Evolutionary conservation across 2,888 invertebrate genomes (phyloP).

Genomic region (Galerucella nymphaeae): DNA sequence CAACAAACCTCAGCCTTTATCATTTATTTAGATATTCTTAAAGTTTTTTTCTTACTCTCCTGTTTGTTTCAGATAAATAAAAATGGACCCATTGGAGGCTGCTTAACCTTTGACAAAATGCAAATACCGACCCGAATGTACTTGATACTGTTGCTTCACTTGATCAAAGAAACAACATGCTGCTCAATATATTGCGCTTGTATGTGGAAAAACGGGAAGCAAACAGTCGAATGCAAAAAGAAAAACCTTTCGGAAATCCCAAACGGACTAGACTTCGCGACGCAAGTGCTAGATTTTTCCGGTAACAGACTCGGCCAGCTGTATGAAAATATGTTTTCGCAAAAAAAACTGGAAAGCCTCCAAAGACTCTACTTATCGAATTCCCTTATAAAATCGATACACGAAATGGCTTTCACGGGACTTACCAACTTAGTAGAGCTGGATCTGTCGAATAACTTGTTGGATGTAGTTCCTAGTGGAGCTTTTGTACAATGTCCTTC

Average conservation of each 20-base stretch:
- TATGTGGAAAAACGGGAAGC: constrained; percentile 94
- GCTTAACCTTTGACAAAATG: constrained; percentile 36
- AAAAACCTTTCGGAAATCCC: constrained; percentile 82
- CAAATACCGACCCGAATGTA: constrained; percentile 42
- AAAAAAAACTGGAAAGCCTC: constrained; percentile 83
- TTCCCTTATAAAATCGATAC: constrained; percentile 82
- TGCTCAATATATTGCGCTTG: constrained; percentile 86
- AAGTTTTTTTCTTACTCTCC: background rate
- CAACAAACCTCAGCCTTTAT: too few relatives aligned
- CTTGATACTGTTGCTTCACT: constrained; percentile 40
- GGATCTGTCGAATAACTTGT: constrained; percentile 85
- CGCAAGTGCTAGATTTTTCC: constrained; percentile 88
- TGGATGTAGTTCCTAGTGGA: constrained; percentile 81
- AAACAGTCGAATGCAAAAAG: constrained; percentile 87
- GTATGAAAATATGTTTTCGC: constrained; percentile 81
- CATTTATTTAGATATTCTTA: too few relatives aligned
- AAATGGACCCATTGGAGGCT: constrained; percentile 24
- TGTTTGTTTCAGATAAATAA: constrained; percentile 32
- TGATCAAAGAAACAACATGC: constrained; percentile 55
- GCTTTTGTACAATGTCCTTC: constrained; percentile 84
- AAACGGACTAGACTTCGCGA: constrained; percentile 82
- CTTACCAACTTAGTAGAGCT: constrained; percentile 89
- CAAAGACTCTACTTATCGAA: constrained; percentile 86
- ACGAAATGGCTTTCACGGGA: constrained; percentile 85
- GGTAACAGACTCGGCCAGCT: constrained; percentile 84